phyloP scores from a whole-genome alignment of 1,140 invertebrate genomes.

The Diprion similis region DNA sequence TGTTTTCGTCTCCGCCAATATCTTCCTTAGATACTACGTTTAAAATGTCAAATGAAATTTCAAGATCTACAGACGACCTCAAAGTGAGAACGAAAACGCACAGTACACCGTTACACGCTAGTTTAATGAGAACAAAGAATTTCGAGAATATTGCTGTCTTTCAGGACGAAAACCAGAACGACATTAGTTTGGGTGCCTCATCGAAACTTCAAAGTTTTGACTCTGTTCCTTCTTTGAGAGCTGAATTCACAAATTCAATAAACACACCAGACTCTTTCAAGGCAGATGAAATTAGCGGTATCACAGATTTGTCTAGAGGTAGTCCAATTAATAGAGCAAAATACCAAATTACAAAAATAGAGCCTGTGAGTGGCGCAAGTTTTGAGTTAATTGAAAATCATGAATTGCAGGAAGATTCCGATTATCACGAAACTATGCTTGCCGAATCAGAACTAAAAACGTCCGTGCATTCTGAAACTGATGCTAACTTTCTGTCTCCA shows the following conservation, averaged over 20 bases:
- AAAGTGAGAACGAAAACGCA: neutral
- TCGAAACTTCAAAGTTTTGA: neutral
- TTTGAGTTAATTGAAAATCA: no score
- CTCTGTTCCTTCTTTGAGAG: neutral
- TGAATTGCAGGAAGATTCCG: no score
- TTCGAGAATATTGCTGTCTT: constrained; percentile 31
- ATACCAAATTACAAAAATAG: no score
- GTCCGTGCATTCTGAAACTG: neutral
- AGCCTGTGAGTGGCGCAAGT: no score
- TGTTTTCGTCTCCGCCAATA: neutral
- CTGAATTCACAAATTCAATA: neutral
- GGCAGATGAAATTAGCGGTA: constrained; percentile 27
- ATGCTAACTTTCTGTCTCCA: neutral
- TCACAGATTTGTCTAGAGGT: constrained; percentile 20
- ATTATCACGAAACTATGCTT: neutral
- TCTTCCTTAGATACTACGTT: neutral
- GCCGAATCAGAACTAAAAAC: neutral
- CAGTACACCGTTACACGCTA: constrained; percentile 11
- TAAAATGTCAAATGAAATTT: constrained; percentile 12
- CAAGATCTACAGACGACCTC: constrained; percentile 30
- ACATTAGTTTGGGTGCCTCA: constrained; percentile 12
- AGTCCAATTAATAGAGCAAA: neutral
- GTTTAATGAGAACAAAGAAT: constrained; percentile 30
- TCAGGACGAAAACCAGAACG: constrained; percentile 36
- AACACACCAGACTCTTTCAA: constrained; percentile 15